phyloP scores from a whole-genome alignment of 1,140 invertebrate species.

The Drosophila pallidifrons region DNA sequence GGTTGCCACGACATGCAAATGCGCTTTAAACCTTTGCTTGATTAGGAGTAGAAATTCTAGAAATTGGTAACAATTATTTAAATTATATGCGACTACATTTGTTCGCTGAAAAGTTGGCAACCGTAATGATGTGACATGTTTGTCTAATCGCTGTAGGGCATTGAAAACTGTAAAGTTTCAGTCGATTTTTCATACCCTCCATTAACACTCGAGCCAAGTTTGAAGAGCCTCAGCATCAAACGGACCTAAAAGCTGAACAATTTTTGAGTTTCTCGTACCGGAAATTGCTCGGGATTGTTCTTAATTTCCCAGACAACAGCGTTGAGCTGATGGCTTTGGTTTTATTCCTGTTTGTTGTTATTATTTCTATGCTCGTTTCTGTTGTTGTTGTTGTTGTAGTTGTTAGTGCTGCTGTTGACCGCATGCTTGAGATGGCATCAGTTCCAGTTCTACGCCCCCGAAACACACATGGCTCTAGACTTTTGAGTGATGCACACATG shows the following conservation, averaged over 20 bases:
- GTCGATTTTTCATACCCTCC: slow-evolving; percentile 21
- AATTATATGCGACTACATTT: no score
- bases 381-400: slow-evolving; percentile 34
- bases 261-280: slow-evolving; percentile 76
- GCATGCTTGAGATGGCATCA: slow-evolving; percentile 77
- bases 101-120: not conserved
- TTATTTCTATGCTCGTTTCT: slow-evolving; percentile 16
- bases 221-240: slow-evolving; percentile 15
- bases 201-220: slow-evolving; percentile 44
- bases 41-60: no score
- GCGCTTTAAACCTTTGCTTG: slow-evolving; percentile 4
- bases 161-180: slow-evolving; percentile 33
- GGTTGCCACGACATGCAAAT: slow-evolving; percentile 27
- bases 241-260: slow-evolving; percentile 63
- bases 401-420: slow-evolving; percentile 65
- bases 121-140: slow-evolving; percentile 3
- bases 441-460: slow-evolving; percentile 48
- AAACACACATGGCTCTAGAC: slow-evolving; percentile 45
- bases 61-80: no score
- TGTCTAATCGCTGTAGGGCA: slow-evolving; percentile 42
- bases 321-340: slow-evolving; percentile 48
- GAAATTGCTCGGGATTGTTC: slow-evolving; percentile 81
- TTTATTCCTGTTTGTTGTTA: slow-evolving; percentile 38
- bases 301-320: slow-evolving; percentile 80
- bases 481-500: slow-evolving; percentile 81